A percentile compares a stretch with the other conserved stretches of the same genome.
phyloP scores from a whole-genome alignment of 2,888 invertebrate genomes.

The Apoderus coryli region DNA sequence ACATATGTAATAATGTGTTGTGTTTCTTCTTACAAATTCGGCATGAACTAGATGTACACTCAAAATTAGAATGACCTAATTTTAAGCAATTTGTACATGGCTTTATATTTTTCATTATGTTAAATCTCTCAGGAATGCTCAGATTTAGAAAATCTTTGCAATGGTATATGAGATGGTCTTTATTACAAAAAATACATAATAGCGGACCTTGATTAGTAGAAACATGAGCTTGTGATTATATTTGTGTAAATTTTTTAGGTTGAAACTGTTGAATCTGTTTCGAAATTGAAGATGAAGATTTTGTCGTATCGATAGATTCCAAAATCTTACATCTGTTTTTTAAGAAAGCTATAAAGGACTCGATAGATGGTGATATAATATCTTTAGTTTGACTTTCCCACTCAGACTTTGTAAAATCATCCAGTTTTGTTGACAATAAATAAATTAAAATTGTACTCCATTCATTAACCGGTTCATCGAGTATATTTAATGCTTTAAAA shows the following conservation, averaged over 20 bases:
- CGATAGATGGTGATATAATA: background rate
- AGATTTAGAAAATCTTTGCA: constrained; percentile 1
- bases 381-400: background rate
- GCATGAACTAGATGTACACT: background rate
- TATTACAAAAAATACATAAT: background rate
- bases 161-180: background rate
- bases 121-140: background rate
- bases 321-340: background rate
- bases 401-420: background rate
- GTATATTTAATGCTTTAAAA: background rate
- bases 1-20: constrained; percentile 1
- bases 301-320: background rate
- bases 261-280: no score
- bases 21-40: background rate
- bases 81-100: constrained; percentile 2
- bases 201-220: no score
- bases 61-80: background rate
- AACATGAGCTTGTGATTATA: no score
- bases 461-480: background rate
- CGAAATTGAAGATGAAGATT: no score
- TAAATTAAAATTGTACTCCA: constrained; percentile 1
- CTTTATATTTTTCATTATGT: background rate
- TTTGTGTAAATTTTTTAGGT: no score
- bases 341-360: background rate
- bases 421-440: background rate